phyloP scores from a whole-genome alignment of 2,797 vertebrate genomes.

The Mastacembelus armatus region DNA sequence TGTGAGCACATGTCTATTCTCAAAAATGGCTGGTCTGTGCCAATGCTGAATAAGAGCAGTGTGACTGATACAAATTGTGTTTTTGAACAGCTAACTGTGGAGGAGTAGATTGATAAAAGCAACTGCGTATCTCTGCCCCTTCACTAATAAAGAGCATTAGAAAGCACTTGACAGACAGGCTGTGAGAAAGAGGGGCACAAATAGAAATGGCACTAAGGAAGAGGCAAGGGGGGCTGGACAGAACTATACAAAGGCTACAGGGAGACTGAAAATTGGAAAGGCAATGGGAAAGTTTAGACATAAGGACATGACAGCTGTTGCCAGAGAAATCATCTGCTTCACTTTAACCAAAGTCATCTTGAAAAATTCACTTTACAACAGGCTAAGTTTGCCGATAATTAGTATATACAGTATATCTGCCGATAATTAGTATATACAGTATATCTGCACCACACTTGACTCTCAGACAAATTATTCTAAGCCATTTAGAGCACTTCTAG shows the following conservation, averaged over 20 bases:
- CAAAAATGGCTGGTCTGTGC: conserved; percentile 13
- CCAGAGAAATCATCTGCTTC: neutral
- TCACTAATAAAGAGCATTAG: conserved; percentile 39
- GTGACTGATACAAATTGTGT: no score
- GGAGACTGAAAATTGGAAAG: neutral
- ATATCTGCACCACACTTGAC: neutral
- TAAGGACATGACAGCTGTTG: neutral
- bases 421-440: neutral
- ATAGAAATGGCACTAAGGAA: conserved; percentile 7
- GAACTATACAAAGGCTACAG: neutral
- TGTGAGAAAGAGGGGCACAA: conserved; percentile 5
- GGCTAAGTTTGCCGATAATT: conserved; percentile 6
- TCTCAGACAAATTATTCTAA: conserved; percentile 11
- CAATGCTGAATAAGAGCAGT: no score
- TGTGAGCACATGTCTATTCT: conserved; percentile 4
- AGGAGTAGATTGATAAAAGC: no score
- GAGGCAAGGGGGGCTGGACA: neutral
- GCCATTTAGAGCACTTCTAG: neutral
- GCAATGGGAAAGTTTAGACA: conserved; percentile 9
- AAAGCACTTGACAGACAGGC: conserved; percentile 12
- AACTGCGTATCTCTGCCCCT: conserved; percentile 19
- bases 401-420: neutral
- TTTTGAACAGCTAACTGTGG: no score
- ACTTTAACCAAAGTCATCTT: neutral
- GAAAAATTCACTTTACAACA: no score